These are phyloP conservation scores for Spinibarbus caldwelli DNA, from an alignment of 2,797 vertebrate genomes.

Conservation along the genomic window DNA sequence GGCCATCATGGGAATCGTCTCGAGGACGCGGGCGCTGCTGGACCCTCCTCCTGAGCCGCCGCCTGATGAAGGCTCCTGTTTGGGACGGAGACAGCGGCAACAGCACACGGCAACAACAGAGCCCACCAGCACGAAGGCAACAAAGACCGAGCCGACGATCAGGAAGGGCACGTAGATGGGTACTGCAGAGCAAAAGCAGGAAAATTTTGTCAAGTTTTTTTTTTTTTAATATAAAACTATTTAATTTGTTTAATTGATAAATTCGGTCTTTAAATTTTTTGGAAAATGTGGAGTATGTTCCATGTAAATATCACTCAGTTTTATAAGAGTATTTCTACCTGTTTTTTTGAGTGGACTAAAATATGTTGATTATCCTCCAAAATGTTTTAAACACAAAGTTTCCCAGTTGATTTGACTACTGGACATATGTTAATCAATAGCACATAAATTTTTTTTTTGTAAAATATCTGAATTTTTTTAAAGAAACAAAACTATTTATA, in stretches of 20 bases:
- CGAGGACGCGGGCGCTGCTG: slow-evolving; percentile 84
- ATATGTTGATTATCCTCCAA: not conserved
- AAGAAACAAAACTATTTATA: too few species aligned
- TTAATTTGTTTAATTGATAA: not conserved
- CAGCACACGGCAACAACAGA: slow-evolving; percentile 95
- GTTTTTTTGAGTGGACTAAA: not conserved
- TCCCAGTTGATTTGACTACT: too few species aligned
- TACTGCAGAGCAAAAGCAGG: slow-evolving; percentile 77
- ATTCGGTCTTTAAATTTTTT: not conserved
- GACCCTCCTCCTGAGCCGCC: slow-evolving; percentile 81
- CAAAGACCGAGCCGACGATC: slow-evolving; percentile 96
- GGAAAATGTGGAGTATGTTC: not conserved
- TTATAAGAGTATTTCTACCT: not conserved
- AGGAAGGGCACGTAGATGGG: slow-evolving; percentile 99
- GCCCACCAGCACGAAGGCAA: slow-evolving; percentile 95
- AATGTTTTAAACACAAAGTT: not conserved
- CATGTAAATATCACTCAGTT: not conserved
- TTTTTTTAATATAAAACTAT: not conserved
- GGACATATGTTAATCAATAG: too few species aligned
- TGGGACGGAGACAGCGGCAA: slow-evolving; percentile 95
- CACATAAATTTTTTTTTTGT: too few species aligned
- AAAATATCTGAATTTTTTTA: too few species aligned
- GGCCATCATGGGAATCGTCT: slow-evolving; percentile 98
- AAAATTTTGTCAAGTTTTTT: not conserved
- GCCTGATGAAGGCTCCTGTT: slow-evolving; percentile 90